Base-by-base conservation (phyloP, 2,797 vertebrate species). In the Lemur catta region DNA sequence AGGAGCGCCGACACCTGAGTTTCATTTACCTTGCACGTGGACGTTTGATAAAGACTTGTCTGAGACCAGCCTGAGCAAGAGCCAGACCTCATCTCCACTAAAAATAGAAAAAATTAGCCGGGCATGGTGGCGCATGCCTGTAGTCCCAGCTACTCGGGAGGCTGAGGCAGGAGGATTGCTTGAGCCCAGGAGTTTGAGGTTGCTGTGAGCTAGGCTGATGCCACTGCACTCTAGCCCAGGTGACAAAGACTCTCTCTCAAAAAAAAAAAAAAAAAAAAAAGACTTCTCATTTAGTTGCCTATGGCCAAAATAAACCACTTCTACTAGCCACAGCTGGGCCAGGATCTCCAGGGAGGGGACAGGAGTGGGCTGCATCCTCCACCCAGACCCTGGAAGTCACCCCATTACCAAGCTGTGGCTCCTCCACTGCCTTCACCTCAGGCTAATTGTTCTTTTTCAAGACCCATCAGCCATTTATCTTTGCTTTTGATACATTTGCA, bases 401-500 rank as follows among this genome's bases (percentile, higher is more conserved):
- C 84, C 28, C 13, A 10, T 71, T 63, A 69, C 46, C 75, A 61
- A 80, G 74, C 82, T 85, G 43, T 74, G 79, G 12, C 11, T 93
- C 46, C 38, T 94, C 57, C 67, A 84, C 72, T 85, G 50, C 67
- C 67, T 96, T 96, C 69, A 84, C 71, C 48, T 87, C 61, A 86
- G 80, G 43, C 92, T 96, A 91, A 96, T 91, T 93, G 87, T 95
- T 97, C 80, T 95, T 91, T 95, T 96, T 87, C 46, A 94, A 96
- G 80, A 95, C 57, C 89, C 78, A 69, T 74, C 57, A 80, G 72
- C 93, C 94, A 72, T 97, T 98, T 96, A 95, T 97, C 95, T 97
- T 96, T 97, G 86, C 92, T 93, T 57, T 91, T 33, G 30, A 24
- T 2, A 0, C 30, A 95, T 97, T 97, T 97, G 91, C 89, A 76